Base-by-base conservation (phyloP, 2,888 invertebrate genomes). In the Norana najaformis region DNA sequence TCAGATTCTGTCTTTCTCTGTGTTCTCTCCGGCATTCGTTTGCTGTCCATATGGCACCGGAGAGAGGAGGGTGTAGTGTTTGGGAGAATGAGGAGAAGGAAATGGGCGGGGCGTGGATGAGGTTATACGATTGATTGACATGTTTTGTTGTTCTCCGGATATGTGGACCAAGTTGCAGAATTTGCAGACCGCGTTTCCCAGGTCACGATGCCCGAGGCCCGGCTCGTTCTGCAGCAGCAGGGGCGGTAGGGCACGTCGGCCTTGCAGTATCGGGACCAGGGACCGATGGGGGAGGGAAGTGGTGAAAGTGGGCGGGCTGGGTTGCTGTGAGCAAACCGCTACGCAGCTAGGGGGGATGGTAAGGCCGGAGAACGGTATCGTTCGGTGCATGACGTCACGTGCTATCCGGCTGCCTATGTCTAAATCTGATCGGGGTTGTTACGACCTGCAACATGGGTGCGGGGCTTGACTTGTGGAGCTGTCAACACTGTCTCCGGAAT, bases 91-190 rank as follows among this genome's bases (percentile, higher is more conserved):
- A 34, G 83, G 4, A 83, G 83, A 83, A 35, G 36, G 83, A 36
- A 20, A 35, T 20, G 36, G 83, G 35, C 83, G 83, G 83, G 18
- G 35, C 35, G 35, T 34, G 0, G 83, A 34, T 83, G 83, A 20
- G 4, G 83, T 83, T 34, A 34, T 83, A 20, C 83, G 35, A 36
- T 83, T 83, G 83, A 53, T 30, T 53, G 53, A 53, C 53, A 53
- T 23, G 53, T 53, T 53, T 83, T 83, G 83, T 83, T 34, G 83
- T 36, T 83, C 34, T 83, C 36, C 83, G 83, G 34, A 83, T 83
- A 83, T 83, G 83, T 83, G 83, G 83, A 83, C 83, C 83, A 20
- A 23, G 83, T 34, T 20, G 83, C 83, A 36, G 83, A 83, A 83
- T 83, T n/a, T 36, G 83, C 83, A 34, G 83, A 83, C 83, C 36